Conservation (phyloP, 2,888 invertebrate species). For the Lysandra coridon region DNA sequence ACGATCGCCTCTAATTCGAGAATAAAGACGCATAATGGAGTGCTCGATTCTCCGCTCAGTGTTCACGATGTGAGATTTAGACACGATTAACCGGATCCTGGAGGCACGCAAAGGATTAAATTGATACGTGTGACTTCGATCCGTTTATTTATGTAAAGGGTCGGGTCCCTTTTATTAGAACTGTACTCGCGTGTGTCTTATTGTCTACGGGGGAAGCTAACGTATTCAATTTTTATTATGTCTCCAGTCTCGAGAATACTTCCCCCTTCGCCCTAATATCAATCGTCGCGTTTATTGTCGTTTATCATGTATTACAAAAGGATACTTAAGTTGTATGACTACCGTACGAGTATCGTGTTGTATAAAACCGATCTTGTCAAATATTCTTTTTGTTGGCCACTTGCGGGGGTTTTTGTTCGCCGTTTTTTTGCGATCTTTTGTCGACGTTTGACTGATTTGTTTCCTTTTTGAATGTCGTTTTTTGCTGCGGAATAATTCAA, state of each 20-base stretch:
- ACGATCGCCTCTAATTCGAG: constrained; percentile 34
- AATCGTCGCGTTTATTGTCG: constrained; percentile 11
- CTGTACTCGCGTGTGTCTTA: constrained; percentile 67
- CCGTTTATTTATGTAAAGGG: constrained; percentile 74
- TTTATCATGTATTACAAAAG: constrained; percentile 21
- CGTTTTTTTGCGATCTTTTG: not conserved
- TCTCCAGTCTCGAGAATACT: constrained; percentile 54
- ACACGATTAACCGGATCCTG: constrained; percentile 70
- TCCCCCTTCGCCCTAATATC: constrained; percentile 36
- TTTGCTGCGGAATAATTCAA: constrained; percentile 4
- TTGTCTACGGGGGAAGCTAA: constrained; percentile 51
- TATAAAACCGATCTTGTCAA: constrained; percentile 18
- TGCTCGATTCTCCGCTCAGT: constrained; percentile 65
- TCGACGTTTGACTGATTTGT: constrained; percentile 14
- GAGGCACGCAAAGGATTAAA: constrained; percentile 69
- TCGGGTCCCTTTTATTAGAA: constrained; percentile 73
- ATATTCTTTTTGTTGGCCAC: constrained; percentile 1
- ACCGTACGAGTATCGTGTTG: constrained; percentile 5
- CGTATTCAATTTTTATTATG: constrained; percentile 59
- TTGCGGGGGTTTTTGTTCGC: not conserved
- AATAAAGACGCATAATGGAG: constrained; percentile 64
- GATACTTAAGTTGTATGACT: constrained; percentile 6
- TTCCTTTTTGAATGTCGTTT: constrained; percentile 12
- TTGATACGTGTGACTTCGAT: constrained; percentile 72
- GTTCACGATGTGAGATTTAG: constrained; percentile 57